Percentiles rank a stretch among this genome's conserved stretches.
These are phyloP conservation scores for Macrosiphum euphorbiae DNA, from an alignment of 2,888 invertebrate genomes.

Conservation along the genomic window DNA sequence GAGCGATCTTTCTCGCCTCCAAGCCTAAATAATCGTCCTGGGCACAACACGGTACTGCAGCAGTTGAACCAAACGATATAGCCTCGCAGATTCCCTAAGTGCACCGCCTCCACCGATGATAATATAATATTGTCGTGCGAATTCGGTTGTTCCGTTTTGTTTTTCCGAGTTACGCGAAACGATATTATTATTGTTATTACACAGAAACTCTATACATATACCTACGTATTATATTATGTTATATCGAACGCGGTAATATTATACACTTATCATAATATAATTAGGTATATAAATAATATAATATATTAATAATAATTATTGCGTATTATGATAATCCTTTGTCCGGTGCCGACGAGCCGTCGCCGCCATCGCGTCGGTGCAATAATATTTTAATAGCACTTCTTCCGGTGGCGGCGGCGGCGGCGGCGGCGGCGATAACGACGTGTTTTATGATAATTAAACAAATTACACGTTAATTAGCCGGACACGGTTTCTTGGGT, in stretches of 20 bases:
- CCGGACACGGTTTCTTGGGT: conserved; percentile 62
- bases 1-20: background rate
- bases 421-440: conserved; percentile 39
- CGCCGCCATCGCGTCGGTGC: conserved; percentile 1
- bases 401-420: conserved; percentile 50
- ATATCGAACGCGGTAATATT: background rate
- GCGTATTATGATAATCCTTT: background rate
- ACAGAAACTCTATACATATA: background rate
- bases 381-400: conserved; percentile 56
- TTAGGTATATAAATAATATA: background rate
- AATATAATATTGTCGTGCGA: background rate
- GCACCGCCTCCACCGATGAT: background rate
- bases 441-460: conserved; percentile 63
- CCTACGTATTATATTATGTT: background rate
- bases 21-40: background rate
- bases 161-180: background rate
- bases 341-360: conserved; percentile 41
- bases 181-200: background rate
- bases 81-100: background rate
- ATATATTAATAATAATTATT: background rate
- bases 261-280: background rate
- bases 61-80: background rate
- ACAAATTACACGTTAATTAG: conserved; percentile 64
- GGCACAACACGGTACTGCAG: background rate
- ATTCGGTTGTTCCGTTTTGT: background rate